These are phyloP conservation scores for Puntigrus tetrazona DNA, from an alignment of 2,113 vertebrate species.

Conservation along the genomic window DNA sequence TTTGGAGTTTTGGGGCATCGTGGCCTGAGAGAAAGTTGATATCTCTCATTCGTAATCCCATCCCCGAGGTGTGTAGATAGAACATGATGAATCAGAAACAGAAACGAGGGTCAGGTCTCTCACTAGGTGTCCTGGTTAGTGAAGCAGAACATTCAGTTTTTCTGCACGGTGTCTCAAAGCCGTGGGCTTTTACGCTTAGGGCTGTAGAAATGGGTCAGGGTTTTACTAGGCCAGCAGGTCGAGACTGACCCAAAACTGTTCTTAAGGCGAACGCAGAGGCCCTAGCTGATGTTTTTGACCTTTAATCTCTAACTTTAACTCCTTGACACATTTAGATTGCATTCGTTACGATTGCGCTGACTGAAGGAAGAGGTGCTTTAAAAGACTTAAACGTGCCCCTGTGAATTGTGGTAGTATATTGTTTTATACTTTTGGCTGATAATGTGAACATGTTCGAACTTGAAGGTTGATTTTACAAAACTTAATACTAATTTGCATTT, in stretches of 20 bases:
- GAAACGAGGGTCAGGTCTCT: conserved; percentile 14
- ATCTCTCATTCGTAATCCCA: conserved; percentile 44
- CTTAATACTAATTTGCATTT: not conserved
- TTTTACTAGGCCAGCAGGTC: conserved; percentile 21
- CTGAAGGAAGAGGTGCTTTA: not conserved
- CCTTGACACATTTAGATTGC: not conserved
- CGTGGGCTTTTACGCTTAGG: conserved; percentile 24
- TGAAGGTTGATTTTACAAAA: not conserved
- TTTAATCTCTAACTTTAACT: not conserved
- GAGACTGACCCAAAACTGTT: conserved; percentile 23
- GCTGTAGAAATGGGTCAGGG: conserved; percentile 46
- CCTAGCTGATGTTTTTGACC: not conserved
- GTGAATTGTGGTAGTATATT: not conserved
- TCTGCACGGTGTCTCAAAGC: not conserved
- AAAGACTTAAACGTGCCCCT: not conserved
- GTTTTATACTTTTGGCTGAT: not conserved
- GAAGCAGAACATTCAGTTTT: conserved; percentile 38
- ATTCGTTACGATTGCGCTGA: not conserved
- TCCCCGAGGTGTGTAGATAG: conserved; percentile 19
- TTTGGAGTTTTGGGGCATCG: not conserved
- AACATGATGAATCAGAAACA: conserved; percentile 19
- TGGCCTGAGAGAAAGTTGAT: conserved; percentile 19
- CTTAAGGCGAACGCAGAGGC: not conserved
- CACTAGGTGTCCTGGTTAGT: conserved; percentile 42
- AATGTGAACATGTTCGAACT: conserved; percentile 5